Evolutionary conservation across 2,888 invertebrate species (phyloP), one percentile per base, ranked within the genome.

Genomic region (Geotrupes spiniger): DNA sequence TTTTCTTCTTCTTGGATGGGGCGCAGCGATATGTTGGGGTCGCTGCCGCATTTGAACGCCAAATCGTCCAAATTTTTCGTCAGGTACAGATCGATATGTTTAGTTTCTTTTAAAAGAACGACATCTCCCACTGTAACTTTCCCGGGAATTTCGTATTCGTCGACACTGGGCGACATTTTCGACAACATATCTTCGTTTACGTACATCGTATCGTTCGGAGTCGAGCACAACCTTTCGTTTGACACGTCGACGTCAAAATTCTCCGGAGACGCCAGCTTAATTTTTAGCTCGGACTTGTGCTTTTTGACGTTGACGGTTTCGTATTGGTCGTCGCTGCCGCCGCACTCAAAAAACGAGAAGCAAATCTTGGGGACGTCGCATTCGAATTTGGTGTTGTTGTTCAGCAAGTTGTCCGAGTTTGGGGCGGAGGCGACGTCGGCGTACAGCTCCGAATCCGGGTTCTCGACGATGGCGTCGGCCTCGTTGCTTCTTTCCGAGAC

Each of bases 351-450:
- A 60, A 73, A 73, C 39, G 69, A 69, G 51, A 74, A 74, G 50
- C 70, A 70, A 29, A 74, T 74, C 48, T 64, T 70, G 4, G 74
- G 74, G 11, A 74, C 72, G 42, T 73, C 73, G 47, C 70, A 70
- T 42, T 69, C 67, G 42, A 61, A 69, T 42, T 63, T 54, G 36
- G 42, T 51, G 16, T 57, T 57, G 15, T 17, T 11, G 10, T 44
- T 42, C 14, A 41, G 12, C 8, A 14, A 28, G n/a, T 28, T 29
- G 3, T 29, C 12, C 3, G 31, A 17, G 4, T 15, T 29, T 4
- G 36, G 17, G 12, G 47, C 39, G 28, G 45, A 49, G 37, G 52
- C 43, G 4, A 52, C 38, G 27, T 55, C 55, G 2, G 49, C 56
- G 31, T 56, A 50, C 9, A 43, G 15, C 51, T 49, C 41, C 42